Evolutionary conservation across 2,888 invertebrate genomes (phyloP).

Genomic region (Tryphoninae sp.): DNA sequence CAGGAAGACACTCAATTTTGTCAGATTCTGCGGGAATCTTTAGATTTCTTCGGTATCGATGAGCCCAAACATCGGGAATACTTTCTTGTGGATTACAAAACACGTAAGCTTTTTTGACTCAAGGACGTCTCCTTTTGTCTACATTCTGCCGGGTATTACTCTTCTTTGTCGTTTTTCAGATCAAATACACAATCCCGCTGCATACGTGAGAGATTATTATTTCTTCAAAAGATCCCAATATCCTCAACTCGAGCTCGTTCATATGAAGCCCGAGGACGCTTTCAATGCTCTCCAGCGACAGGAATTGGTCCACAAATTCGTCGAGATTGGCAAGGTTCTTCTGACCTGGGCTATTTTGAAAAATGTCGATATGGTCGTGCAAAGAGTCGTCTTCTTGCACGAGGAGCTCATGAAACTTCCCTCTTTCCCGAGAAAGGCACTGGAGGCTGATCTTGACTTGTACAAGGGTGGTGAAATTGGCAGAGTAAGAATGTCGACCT

Average conservation of each 20-base stretch:
- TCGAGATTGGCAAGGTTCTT: conserved; percentile 97
- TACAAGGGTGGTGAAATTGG: conserved; percentile 95
- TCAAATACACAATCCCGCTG: conserved; percentile 97
- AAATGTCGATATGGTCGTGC: conserved; percentile 97
- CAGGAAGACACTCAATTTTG: conserved; percentile 98
- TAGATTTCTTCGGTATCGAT: conserved; percentile 98
- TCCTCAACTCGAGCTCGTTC: conserved; percentile 96
- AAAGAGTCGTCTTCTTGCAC: conserved; percentile 98
- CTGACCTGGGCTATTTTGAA: conserved; percentile 95
- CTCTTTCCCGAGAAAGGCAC: conserved; percentile 98
- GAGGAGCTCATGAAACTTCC: conserved; percentile 99
- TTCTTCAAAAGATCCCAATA: conserved; percentile 96
- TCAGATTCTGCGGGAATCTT: conserved; percentile 95
- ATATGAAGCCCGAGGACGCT: conserved; percentile 96
- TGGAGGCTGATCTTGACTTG: conserved; percentile 97
- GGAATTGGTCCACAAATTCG: conserved; percentile 95
- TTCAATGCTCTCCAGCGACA: conserved; percentile 94
- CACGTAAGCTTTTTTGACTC: conserved; percentile 87
- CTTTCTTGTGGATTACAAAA: conserved; percentile 98
- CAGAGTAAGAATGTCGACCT: conserved; percentile 83
- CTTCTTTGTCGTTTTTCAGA: conserved; percentile 83
- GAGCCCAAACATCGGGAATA: conserved; percentile 94
- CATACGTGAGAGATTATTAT: conserved; percentile 95
- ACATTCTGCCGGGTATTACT: too few species aligned
- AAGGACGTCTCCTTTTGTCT: not conserved